Evolutionary conservation across 2,113 vertebrate genomes (phyloP).

Genomic region (Hippocampus barbouri): DNA sequence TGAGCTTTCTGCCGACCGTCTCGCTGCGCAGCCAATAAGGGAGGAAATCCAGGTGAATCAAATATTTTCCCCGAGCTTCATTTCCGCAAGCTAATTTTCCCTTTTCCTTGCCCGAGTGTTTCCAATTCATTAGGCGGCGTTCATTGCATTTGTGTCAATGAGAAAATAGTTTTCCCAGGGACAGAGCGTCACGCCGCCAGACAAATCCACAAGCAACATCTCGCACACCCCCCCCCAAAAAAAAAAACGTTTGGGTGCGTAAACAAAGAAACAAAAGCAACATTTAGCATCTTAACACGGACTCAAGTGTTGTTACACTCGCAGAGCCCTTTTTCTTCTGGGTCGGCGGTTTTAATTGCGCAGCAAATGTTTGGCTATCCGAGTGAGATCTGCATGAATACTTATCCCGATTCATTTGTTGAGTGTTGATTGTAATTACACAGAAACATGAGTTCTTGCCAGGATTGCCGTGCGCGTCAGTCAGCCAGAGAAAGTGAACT

Average conservation of each 20-base stretch:
- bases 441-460: slow-evolving; percentile 74
- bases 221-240: slow-evolving; percentile 11
- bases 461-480: slow-evolving; percentile 66
- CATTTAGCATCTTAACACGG: slow-evolving; percentile 54
- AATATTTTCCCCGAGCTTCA: slow-evolving; percentile 20
- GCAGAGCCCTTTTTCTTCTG: slow-evolving; percentile 48
- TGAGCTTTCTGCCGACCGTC: slow-evolving; percentile 32
- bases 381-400: slow-evolving; percentile 74
- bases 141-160: slow-evolving; percentile 60
- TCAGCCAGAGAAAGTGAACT: slow-evolving; percentile 50
- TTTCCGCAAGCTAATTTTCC: slow-evolving; percentile 28
- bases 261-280: slow-evolving; percentile 34
- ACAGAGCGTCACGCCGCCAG: slow-evolving; percentile 24
- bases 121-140: slow-evolving; percentile 57
- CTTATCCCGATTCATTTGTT: slow-evolving; percentile 74
- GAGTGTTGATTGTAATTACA: slow-evolving; percentile 78
- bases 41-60: slow-evolving; percentile 57
- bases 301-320: slow-evolving; percentile 63
- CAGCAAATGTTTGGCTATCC: slow-evolving; percentile 75
- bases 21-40: slow-evolving; percentile 39
- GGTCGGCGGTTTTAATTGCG: slow-evolving; percentile 65
- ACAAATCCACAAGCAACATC: slow-evolving; percentile 39
- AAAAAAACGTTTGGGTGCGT: slow-evolving; percentile 23
- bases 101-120: slow-evolving; percentile 27
- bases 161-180: slow-evolving; percentile 42